A percentile compares a stretch with the other conserved stretches of the same genome.
phyloP scores from a whole-genome alignment of 2,797 vertebrate genomes.

The Tapirus indicus region DNA sequence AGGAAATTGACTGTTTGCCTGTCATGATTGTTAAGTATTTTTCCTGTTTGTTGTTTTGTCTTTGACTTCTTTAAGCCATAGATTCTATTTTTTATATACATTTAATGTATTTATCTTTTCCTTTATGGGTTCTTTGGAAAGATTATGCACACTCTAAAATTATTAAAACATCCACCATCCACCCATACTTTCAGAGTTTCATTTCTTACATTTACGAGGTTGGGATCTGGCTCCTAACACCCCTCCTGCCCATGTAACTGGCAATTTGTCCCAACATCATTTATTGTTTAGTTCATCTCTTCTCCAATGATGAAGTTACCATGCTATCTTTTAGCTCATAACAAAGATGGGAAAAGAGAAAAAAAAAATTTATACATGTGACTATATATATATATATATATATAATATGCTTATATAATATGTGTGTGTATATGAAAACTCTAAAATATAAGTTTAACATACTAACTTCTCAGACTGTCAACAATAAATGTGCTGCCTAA shows the following conservation, averaged over 20 bases:
- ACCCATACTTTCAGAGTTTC: not conserved
- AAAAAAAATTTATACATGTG: not conserved
- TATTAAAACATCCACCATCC: not conserved
- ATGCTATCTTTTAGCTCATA: not conserved
- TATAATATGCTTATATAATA: not conserved
- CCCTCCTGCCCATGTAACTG: not conserved
- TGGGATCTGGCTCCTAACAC: not conserved
- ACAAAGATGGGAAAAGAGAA: not conserved
- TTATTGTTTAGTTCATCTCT: not conserved
- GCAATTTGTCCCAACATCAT: not conserved
- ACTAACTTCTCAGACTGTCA: not conserved
- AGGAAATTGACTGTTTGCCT: not conserved
- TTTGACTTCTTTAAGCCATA: not conserved
- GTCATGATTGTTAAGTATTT: not conserved
- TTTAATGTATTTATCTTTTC: not conserved
- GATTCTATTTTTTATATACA: not conserved
- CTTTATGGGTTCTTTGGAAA: not conserved
- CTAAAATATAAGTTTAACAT: not conserved
- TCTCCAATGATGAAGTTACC: not conserved
- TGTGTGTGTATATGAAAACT: not conserved
- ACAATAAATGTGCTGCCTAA: not conserved
- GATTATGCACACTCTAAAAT: not conserved
- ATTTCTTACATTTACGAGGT: not conserved
- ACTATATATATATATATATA: not conserved
- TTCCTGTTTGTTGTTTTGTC: not conserved